Percentiles rank a stretch among this genome's conserved stretches.
Evolutionary conservation across 2,797 vertebrate genomes (phyloP).

Genomic region (Poecilia velifera): DNA sequence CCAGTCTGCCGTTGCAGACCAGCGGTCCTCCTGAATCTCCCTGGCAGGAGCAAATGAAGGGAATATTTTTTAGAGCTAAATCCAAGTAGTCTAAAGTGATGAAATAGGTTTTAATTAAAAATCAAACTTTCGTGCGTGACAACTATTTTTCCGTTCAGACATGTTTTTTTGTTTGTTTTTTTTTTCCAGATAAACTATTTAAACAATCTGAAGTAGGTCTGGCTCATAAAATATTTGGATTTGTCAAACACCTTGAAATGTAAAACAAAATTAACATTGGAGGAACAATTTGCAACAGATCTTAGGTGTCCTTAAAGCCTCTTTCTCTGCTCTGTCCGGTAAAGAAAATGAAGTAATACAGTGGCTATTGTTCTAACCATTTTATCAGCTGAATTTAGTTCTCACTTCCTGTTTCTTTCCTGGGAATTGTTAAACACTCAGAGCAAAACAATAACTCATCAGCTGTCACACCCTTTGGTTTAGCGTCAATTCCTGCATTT

Average conservation of each 20-base stretch:
- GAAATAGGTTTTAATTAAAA: background rate
- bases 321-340: too few relatives aligned
- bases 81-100: background rate
- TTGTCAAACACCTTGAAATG: too few relatives aligned
- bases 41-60: slow-evolving; percentile 53
- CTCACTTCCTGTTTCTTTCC: background rate
- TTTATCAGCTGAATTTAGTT: background rate
- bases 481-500: background rate
- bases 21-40: slow-evolving; percentile 86
- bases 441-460: background rate
- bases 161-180: background rate
- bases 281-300: background rate
- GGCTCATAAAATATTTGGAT: too few relatives aligned
- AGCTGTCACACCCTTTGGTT: background rate
- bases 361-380: background rate
- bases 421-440: background rate
- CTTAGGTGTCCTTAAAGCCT: background rate
- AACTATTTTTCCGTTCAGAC: background rate
- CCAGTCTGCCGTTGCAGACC: slow-evolving; percentile 75
- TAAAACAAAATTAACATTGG: background rate
- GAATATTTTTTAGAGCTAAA: background rate
- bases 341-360: background rate
- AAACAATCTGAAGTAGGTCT: background rate
- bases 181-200: background rate
- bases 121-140: background rate